These are phyloP conservation scores for Raja brachyura DNA, from an alignment of 2,113 vertebrate species.

Conservation along the genomic window DNA sequence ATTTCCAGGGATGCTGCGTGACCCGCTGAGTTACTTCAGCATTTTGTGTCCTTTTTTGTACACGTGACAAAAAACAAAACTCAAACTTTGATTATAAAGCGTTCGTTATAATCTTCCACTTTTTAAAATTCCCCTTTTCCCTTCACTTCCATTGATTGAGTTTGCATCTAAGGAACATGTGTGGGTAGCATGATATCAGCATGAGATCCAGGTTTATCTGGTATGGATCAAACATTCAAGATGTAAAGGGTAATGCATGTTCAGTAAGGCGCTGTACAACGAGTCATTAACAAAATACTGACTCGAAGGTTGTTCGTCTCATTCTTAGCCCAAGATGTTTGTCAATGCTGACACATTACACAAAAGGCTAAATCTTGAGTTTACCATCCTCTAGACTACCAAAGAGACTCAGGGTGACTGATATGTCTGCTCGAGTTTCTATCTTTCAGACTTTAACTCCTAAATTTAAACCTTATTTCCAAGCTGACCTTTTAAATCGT, in stretches of 20 bases:
- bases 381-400: neutral
- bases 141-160: neutral
- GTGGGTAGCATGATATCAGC: neutral
- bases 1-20: too few relatives aligned
- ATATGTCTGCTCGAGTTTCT: neutral
- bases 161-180: neutral
- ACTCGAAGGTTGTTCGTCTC: neutral
- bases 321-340: neutral
- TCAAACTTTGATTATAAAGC: neutral
- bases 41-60: too few relatives aligned
- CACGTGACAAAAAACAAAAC: neutral
- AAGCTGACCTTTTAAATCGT: neutral
- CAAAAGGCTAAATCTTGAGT: neutral
- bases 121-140: neutral
- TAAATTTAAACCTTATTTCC: neutral
- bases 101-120: neutral
- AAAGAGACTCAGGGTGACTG: neutral
- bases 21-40: too few relatives aligned
- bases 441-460: neutral
- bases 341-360: neutral
- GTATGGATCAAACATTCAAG: neutral
- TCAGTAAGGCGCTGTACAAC: neutral
- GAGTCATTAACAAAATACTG: neutral
- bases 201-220: neutral
- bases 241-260: neutral